These are phyloP conservation scores for Apodemus sylvaticus DNA, from an alignment of 2,113 vertebrate species.

Conservation along the genomic window DNA sequence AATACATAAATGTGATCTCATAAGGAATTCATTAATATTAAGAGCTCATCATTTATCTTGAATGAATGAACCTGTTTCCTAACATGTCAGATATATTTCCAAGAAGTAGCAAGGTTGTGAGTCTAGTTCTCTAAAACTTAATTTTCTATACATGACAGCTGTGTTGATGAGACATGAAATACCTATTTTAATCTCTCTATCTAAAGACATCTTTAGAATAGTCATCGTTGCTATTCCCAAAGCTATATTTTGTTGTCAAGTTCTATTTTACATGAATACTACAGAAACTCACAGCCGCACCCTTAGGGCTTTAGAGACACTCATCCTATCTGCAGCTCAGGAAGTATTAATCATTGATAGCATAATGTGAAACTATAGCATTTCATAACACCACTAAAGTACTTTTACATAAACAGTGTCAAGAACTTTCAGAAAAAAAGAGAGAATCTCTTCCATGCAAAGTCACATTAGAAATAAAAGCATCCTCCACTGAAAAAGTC, in stretches of 20 bases:
- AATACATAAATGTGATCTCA: background rate
- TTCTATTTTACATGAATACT: slow-evolving; percentile 53
- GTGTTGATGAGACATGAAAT: slow-evolving; percentile 2
- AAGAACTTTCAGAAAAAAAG: slow-evolving; percentile 60
- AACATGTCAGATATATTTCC: background rate
- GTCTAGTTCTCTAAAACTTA: slow-evolving; percentile 59
- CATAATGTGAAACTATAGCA: slow-evolving; percentile 49
- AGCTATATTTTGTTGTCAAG: slow-evolving; percentile 59
- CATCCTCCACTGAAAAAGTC: background rate
- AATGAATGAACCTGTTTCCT: slow-evolving; percentile 52
- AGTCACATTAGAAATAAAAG: slow-evolving; percentile 45
- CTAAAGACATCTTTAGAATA: slow-evolving; percentile 65
- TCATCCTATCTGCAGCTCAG: slow-evolving; percentile 44
- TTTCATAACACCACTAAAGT: slow-evolving; percentile 57
- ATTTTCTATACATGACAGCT: slow-evolving; percentile 35
- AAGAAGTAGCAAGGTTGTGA: slow-evolving; percentile 46
- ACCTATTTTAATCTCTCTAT: slow-evolving; percentile 60
- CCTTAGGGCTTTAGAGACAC: slow-evolving; percentile 55
- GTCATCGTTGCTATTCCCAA: slow-evolving; percentile 63
- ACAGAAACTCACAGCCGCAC: slow-evolving; percentile 41
- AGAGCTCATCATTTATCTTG: slow-evolving; percentile 55
- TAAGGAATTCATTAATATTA: slow-evolving; percentile 31
- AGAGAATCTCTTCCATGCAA: background rate
- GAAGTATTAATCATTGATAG: slow-evolving; percentile 66
- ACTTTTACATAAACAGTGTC: slow-evolving; percentile 8